Evolutionary conservation across 2,113 vertebrate genomes (phyloP).

Genomic region (Sardina pilchardus): DNA sequence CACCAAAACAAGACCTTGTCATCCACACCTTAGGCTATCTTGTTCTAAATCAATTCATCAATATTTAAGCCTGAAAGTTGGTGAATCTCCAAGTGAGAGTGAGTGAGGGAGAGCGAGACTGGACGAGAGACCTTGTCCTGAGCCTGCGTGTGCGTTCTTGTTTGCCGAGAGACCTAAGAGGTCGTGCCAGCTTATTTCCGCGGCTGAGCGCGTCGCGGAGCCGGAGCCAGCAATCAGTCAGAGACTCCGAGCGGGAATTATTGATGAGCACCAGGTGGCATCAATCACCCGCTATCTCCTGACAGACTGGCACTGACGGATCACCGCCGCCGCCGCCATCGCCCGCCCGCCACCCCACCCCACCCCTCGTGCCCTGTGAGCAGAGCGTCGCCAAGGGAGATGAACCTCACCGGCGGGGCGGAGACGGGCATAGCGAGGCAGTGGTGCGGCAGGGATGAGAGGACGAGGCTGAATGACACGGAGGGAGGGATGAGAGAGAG

Average conservation of each 20-base stretch:
- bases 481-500: neutral
- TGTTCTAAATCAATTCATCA: neutral
- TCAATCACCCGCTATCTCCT: conserved; percentile 61
- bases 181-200: neutral
- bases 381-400: neutral
- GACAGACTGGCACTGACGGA: conserved; percentile 52
- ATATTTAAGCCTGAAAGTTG: neutral
- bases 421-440: conserved; percentile 9
- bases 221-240: conserved; percentile 55
- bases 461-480: neutral
- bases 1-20: neutral
- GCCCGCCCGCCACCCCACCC: conserved; percentile 32
- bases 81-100: neutral
- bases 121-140: neutral
- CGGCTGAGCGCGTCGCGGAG: conserved; percentile 25
- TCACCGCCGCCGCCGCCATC: conserved; percentile 25
- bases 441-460: neutral
- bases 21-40: neutral
- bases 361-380: conserved; percentile 12
- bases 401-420: neutral
- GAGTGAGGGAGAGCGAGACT: neutral
- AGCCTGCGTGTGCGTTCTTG: neutral
- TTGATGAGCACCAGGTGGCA: conserved; percentile 60
- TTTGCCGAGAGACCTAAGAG: neutral
- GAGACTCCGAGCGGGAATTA: conserved; percentile 55